Conservation (phyloP, 2,888 invertebrate genomes). For the Napeogenes inachia region DNA sequence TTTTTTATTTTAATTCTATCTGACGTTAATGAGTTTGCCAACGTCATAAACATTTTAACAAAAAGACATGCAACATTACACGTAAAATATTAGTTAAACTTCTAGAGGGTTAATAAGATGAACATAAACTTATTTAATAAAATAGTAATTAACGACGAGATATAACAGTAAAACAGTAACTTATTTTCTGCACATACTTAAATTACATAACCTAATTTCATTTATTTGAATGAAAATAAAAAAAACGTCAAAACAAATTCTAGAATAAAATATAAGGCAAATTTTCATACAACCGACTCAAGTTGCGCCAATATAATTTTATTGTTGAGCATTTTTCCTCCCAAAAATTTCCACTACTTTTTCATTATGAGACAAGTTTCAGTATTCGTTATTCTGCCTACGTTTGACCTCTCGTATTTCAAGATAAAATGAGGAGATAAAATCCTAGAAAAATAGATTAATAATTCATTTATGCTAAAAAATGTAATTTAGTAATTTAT, state of each 20-base stretch:
- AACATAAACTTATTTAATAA: too few species aligned
- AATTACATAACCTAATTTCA: too few species aligned
- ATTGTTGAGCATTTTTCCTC: conserved; percentile 16
- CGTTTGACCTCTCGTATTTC: conserved; percentile 20
- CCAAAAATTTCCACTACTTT: conserved; percentile 13
- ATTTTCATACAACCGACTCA: not conserved
- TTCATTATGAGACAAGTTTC: conserved; percentile 23
- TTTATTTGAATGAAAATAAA: too few species aligned
- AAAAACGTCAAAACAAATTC: not conserved
- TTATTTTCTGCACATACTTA: too few species aligned
- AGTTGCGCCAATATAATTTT: conserved; percentile 19
- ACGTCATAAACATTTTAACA: too few species aligned
- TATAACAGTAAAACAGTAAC: too few species aligned
- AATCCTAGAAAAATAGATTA: not conserved
- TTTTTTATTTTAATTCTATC: too few species aligned
- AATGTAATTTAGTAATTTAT: not conserved
- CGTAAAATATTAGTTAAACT: too few species aligned
- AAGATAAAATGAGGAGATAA: conserved; percentile 10
- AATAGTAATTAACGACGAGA: too few species aligned
- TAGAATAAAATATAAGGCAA: not conserved
- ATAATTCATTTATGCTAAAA: conserved; percentile 2
- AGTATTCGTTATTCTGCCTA: conserved; percentile 20
- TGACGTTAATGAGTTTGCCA: too few species aligned
- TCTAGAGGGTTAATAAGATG: too few species aligned
- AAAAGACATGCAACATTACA: too few species aligned